Evolutionary conservation across 2,888 invertebrate genomes (phyloP), one percentile per base, ranked within the genome.

Genomic region (Aporophyla lueneburgensis): DNA sequence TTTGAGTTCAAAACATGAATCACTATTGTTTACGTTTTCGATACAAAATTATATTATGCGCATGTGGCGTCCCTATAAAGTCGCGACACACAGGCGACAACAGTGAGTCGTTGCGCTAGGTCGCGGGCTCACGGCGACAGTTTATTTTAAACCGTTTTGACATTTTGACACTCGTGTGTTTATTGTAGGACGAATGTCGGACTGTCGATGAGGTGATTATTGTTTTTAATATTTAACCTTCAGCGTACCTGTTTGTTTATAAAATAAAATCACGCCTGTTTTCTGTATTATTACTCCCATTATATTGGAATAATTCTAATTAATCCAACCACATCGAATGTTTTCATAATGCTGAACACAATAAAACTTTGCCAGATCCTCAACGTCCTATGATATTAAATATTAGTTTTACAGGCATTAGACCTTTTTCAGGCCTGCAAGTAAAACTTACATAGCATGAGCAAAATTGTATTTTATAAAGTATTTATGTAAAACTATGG

Each of bases 51-150:
- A 65, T 33, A 54, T 61, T 61, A 9, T 16, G 33, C 56, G n/a
- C 24, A 9, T 24, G 49, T 74, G 71, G 24, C 49, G 19, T 24
- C 85, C 83, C 85, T 83, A 67, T 3, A 14, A 54, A 40, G 85
- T 74, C 85, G 89, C 91, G 92, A 89, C 91, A 86, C 71, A 59
- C 73, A 83, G 91, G 91, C 91, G 91, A 89, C 92, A 87, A 86
- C 86, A 86, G 83, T 89, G 90, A 90, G 78, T 89, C 89, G 90
- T 89, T 91, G 91, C 86, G 91, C 89, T 92, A 91, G 92, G 90
- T 92, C 92, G 88, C 83, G 86, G 80, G 92, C 89, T 92, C 92
- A 87, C 82, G 86, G 80, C 76, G 83, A 83, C 86, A 63, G 87
- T 90, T 89, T 90, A 89, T 92, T 92, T 91, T 85, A 76, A 84